Evolutionary conservation across 2,888 invertebrate genomes (phyloP), one percentile per base, ranked within the genome.

Genomic region (Drosophila cognata): DNA sequence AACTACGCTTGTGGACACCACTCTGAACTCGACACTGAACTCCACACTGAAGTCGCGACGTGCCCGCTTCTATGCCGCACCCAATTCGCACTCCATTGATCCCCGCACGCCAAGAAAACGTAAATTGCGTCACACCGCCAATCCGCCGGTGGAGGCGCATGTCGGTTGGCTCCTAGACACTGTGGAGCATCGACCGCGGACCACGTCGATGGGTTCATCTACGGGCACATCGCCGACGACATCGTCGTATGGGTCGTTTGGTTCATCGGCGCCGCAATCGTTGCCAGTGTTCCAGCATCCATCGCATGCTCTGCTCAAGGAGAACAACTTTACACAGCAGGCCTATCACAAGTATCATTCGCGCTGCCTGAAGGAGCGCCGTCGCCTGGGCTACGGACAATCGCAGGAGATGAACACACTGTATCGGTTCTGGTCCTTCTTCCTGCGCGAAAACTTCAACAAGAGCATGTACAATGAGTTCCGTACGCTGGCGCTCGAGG

Each of bases 361-460:
- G 79, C 95, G 98, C 83, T 99, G 99, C 93, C 94, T 95, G 93
- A 84, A 94, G 97, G 99, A 99, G 92, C 96, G 99, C 81, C 97
- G 97, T 94, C 96, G 97, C 92, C 95, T 98, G 66, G 99, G 99
- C 73, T 96, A 96, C 89, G 99, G 99, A 0, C 97, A 97, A 91
- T 98, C 98, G 8, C 98, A 98, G 91, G 99, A 99, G 94, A 99
- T 99, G 99, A 99, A 99, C 94, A 99, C 99, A 0, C 94, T 99
- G 59, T 99, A 99, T 95, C 95, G 99, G 74, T 99, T 99, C 94
- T 99, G 99, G 99, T 99, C 99, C 36, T 99, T 99, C 95, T 99
- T 99, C 95, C 94, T 99, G 78, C 94, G 99, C 73, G 99, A 99
- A 93, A 98, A 99, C 92, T 99, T 99, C 94, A 99, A 99, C 94